Percentiles rank a stretch among this genome's conserved stretches.
Evolutionary conservation across 2,797 vertebrate genomes (phyloP).

Genomic region (Ambastaia sidthimunki): DNA sequence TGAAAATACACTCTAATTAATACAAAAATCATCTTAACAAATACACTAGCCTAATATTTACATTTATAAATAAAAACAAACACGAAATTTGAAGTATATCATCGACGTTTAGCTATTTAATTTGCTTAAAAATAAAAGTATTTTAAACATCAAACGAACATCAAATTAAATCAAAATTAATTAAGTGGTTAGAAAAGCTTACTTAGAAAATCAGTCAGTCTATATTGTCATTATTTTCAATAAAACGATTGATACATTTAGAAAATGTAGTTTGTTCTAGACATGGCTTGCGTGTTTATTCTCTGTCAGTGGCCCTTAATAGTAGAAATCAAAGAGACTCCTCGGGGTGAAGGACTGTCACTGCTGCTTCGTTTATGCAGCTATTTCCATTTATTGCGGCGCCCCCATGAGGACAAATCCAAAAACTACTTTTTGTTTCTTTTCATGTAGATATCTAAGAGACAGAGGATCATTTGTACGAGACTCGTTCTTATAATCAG

Average conservation of each 20-base stretch:
- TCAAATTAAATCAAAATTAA: background rate
- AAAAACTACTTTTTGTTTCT: background rate
- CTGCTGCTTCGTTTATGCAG: background rate
- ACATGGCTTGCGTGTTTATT: background rate
- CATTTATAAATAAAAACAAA: background rate
- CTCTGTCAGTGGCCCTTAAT: background rate
- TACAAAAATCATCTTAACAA: background rate
- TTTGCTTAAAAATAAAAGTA: background rate
- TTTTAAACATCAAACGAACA: background rate
- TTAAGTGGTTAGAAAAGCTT: background rate
- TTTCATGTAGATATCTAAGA: background rate
- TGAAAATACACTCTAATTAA: too few relatives aligned
- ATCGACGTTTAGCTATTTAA: background rate
- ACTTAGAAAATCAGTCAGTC: background rate
- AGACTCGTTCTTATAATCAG: background rate
- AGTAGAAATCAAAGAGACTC: conserved; percentile 31
- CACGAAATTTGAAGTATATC: background rate
- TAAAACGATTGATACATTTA: background rate
- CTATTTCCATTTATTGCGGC: conserved; percentile 64
- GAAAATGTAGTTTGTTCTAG: conserved; percentile 16
- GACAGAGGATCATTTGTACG: background rate
- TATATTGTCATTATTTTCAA: conserved; percentile 1
- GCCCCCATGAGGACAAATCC: conserved; percentile 70
- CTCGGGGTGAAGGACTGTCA: background rate
- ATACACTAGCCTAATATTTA: background rate